Conservation (phyloP, 2,888 invertebrate genomes). For the Zootermopsis nevadensis region DNA sequence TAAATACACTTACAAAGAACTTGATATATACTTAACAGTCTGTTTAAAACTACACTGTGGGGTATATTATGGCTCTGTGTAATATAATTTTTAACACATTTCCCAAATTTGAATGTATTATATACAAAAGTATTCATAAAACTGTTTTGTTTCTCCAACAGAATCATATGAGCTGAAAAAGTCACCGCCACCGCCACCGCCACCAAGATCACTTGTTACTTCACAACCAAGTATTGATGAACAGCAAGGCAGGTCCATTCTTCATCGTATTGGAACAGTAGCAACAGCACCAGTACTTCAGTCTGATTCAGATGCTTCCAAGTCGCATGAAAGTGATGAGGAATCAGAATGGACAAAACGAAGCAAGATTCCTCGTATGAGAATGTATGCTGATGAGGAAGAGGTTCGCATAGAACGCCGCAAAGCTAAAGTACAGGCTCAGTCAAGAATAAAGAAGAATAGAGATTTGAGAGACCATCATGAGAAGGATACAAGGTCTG, state of each 20-base stretch:
- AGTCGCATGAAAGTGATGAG: constrained; percentile 59
- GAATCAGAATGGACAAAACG: constrained; percentile 61
- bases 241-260: constrained; percentile 25
- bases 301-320: constrained; percentile 32
- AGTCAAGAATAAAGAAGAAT: constrained; percentile 18
- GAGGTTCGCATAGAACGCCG: constrained; percentile 71
- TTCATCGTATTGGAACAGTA: constrained; percentile 41
- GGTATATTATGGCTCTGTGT: no score
- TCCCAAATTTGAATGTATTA: no score
- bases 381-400: constrained; percentile 91
- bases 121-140: no score
- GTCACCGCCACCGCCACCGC: neutral
- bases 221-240: neutral
- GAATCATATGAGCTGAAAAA: neutral
- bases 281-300: neutral
- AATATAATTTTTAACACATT: no score
- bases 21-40: no score
- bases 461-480: neutral
- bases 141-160: neutral
- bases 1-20: no score
- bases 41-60: no score
- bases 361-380: constrained; percentile 78
- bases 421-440: constrained; percentile 53
- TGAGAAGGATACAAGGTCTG: neutral
- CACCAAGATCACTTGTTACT: neutral